phyloP scores from a whole-genome alignment of 2,113 vertebrate species.

The Chitala chitala region DNA sequence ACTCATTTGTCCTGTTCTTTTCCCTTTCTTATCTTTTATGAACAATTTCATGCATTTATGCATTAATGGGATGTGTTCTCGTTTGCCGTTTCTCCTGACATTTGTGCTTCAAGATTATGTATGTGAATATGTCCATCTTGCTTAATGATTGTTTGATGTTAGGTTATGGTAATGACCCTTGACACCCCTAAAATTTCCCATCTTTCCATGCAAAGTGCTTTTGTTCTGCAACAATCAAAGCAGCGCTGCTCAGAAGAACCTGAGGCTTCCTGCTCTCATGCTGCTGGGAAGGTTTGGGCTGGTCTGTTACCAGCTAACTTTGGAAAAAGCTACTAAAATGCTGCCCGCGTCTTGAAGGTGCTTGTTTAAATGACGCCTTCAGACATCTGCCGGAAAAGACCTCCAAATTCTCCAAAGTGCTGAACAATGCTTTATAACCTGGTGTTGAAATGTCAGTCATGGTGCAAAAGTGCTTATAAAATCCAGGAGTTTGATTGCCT shows the following conservation, averaged over 20 bases:
- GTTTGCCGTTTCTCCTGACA: neutral
- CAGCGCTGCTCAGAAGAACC: neutral
- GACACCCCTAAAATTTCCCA: neutral
- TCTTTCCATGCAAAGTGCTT: neutral
- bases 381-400: neutral
- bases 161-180: neutral
- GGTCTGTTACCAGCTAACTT: neutral
- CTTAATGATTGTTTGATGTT: conserved; percentile 16
- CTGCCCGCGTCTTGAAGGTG: neutral
- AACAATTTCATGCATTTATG: conserved; percentile 15
- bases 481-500: too few species aligned
- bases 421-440: neutral
- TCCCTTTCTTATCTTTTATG: neutral
- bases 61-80: neutral
- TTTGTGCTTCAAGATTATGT: conserved; percentile 7
- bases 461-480: neutral
- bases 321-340: neutral
- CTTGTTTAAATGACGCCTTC: neutral
- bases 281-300: neutral
- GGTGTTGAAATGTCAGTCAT: too few species aligned
- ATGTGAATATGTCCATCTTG: conserved; percentile 16
- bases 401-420: neutral
- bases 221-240: neutral
- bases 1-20: neutral
- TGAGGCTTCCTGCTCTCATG: too few species aligned